Evolutionary conservation across 2,113 vertebrate genomes (phyloP), one percentile per base, ranked within the genome.

Genomic region (Carassius gibelio): DNA sequence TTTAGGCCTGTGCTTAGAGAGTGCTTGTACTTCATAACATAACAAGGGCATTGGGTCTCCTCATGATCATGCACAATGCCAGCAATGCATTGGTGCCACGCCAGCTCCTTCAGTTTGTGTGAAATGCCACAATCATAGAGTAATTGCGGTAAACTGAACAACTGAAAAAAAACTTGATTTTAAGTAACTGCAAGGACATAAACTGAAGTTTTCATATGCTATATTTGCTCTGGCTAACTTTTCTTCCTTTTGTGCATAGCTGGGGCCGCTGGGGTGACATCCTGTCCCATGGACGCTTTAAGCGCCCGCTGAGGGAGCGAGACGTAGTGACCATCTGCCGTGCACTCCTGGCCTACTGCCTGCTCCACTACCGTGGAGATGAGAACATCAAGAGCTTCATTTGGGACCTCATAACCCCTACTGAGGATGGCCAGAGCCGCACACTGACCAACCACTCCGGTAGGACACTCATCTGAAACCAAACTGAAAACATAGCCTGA

Each of bases 381-480:
- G 98, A 99, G 93, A 99, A 99, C 91, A 99, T 99, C 94, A 99
- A 99, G 92, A 97, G 98, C 92, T 99, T 99, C 93, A 97, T 99
- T 92, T 99, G 98, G 98, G 98, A 99, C 93, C 95, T 99, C 89
- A 99, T 99, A 93, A 97, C 97, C 5, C 98, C 98, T 4, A 98
- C 96, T 1, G 96, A 95, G 48, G 98, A 99, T 34, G 98, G 98
- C 75, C 97, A 97, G 92, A 99, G 96, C 15, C 96, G 96, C 86
- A 97, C 97, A 10, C 93, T 99, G 92, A 95, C 96, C 91, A 99
- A 99, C 91, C 98, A 99, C 93, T 98, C 98, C 0, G 98, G 98
- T 99, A 96, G 3, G 50, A 34, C 30, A 69, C 21, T 34, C 42
- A 50, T 50, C 13, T 14, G 48, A 14, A 14, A 50, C 48, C 23